Conservation (phyloP, 1,140 invertebrate genomes). For the Cotesia glomerata region DNA sequence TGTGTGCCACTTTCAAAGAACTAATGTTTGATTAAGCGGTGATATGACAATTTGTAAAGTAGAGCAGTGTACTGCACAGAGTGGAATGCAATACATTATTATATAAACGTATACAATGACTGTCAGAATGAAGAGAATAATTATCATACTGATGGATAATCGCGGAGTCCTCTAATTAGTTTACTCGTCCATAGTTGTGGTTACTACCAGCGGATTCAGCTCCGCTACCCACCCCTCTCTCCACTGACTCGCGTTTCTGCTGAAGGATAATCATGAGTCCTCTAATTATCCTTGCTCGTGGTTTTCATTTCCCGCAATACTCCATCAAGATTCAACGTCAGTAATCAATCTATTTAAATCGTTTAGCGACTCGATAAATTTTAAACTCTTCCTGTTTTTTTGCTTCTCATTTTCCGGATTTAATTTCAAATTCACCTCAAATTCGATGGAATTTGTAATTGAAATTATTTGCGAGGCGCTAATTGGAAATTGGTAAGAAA, state of each 20-base stretch:
- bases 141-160: slow-evolving; percentile 12
- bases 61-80: too few relatives aligned
- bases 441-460: too few relatives aligned
- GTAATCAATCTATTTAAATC: neutral
- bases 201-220: slow-evolving; percentile 7
- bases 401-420: neutral
- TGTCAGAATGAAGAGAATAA: neutral
- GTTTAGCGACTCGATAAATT: too few relatives aligned
- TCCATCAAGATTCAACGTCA: neutral
- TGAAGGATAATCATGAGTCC: slow-evolving; percentile 22
- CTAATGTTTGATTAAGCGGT: too few relatives aligned
- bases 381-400: neutral
- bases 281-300: slow-evolving; percentile 21
- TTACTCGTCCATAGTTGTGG: slow-evolving; percentile 12
- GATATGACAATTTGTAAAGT: too few relatives aligned
- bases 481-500: too few relatives aligned
- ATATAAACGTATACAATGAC: neutral
- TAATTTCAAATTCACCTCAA: too few relatives aligned
- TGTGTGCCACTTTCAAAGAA: too few relatives aligned
- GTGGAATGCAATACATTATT: neutral
- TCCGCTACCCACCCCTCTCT: neutral
- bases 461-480: too few relatives aligned
- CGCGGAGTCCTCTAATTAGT: slow-evolving; percentile 12
- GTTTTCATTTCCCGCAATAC: slow-evolving; percentile 12
- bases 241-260: neutral